Evolutionary conservation across 2,113 vertebrate genomes (phyloP), one percentile per base, ranked within the genome.

Genomic region (Alethe castanea): DNA sequence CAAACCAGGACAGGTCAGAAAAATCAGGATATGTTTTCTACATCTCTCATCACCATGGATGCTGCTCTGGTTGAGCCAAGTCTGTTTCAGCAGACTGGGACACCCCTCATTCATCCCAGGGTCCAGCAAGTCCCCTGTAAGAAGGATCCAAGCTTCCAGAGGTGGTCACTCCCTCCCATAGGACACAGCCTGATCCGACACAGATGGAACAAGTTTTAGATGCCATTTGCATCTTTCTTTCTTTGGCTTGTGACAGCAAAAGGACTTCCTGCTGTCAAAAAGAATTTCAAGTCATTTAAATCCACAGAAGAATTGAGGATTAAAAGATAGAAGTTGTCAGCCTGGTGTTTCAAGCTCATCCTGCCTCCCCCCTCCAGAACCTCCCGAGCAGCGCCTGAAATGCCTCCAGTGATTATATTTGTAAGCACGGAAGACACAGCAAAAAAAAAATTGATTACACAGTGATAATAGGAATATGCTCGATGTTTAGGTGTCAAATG

Each of bases 401-500:
- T 56, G 87, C 88, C 92, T 93, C n/a, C 45, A 86, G 92, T 73
- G 88, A 91, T 94, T 61, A 36, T 76, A 62, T 78, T 65, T 59
- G 72, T 92, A 90, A 94, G 92, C 72, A 80, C 5, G 20, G 85
- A 81, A 93, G 44, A 89, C 59, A 66, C 12, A 8, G 92, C 60
- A 67, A 81, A 91, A 91, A 87, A 76, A 72, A 64, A 89, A 79
- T 59, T 67, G 95, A 95, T 95, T 96, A 95, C 86, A 91, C 59
- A 52, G 71, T 83, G 88, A 76, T 94, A 95, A 86, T 48, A 71
- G 78, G 88, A 97, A 92, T 86, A 93, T 90, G 90, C 86, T 95
- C 42, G 71, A 91, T 90, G 91, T 91, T 97, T 96, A 96, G 90
- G 91, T 94, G 88, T 97, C 96, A 97, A 97, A 93, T 84, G 83